Conservation (phyloP, 2,113 vertebrate species). For the Plecturocebus donacophilus region DNA sequence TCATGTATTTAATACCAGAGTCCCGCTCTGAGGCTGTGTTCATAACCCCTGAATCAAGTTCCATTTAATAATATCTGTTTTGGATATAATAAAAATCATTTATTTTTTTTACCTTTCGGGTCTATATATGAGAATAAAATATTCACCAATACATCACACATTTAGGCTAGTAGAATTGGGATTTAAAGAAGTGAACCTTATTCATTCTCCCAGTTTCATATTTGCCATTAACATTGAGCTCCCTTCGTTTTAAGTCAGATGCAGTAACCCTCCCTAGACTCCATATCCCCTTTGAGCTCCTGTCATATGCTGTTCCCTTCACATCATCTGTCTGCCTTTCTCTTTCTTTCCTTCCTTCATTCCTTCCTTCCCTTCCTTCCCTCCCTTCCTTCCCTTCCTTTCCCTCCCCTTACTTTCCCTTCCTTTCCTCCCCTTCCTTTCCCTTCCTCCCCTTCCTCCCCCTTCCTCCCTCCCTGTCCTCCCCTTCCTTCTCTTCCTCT, state of each 20-base stretch:
- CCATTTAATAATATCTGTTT: not conserved
- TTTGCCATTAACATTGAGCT: not conserved
- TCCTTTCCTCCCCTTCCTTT: too few relatives aligned
- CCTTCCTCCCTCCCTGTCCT: too few relatives aligned
- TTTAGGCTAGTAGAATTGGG: not conserved
- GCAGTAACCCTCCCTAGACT: not conserved
- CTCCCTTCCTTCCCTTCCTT: too few relatives aligned
- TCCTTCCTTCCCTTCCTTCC: too few relatives aligned
- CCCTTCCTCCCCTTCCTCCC: too few relatives aligned
- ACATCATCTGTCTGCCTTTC: not conserved
- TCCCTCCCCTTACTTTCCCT: too few relatives aligned
- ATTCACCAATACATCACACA: not conserved
- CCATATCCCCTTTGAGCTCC: not conserved
- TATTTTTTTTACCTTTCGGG: not conserved
- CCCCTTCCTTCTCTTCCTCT: too few relatives aligned
- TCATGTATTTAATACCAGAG: not conserved
- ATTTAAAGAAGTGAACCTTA: not conserved
- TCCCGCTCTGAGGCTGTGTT: not conserved
- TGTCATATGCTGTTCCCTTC: not conserved
- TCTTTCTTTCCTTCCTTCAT: too few relatives aligned
- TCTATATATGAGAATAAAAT: not conserved
- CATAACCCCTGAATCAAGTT: not conserved
- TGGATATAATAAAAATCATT: not conserved
- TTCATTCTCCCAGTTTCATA: not conserved
- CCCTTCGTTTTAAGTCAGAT: not conserved